phyloP scores from a whole-genome alignment of 1,140 invertebrate genomes.

The Pseudomyrmex dendroicus region DNA sequence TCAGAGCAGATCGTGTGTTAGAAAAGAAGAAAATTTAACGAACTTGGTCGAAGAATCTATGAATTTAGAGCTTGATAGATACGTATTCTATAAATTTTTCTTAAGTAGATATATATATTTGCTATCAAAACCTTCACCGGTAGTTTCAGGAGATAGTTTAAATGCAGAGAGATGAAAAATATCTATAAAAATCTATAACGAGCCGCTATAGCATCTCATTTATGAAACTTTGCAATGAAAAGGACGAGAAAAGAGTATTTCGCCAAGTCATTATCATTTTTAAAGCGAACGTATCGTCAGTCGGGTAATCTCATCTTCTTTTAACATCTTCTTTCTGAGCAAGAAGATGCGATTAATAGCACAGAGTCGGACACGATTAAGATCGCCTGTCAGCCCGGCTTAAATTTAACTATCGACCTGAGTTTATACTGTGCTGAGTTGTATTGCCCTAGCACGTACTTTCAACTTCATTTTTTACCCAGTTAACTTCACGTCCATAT shows the following conservation, averaged over 20 bases:
- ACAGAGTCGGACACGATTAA: conserved; percentile 50
- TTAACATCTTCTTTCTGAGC: conserved; percentile 55
- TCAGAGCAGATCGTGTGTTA: neutral
- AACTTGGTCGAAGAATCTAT: neutral
- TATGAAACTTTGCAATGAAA: conserved; percentile 18
- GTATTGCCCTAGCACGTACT: conserved; percentile 24
- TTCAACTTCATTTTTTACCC: conserved; percentile 44
- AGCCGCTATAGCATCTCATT: conserved; percentile 17
- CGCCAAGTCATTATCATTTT: conserved; percentile 56
- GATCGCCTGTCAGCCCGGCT: conserved; percentile 54
- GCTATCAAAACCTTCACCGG: neutral
- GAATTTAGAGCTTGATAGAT: neutral
- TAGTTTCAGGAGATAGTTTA: neutral
- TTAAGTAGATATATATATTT: neutral
- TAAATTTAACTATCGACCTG: conserved; percentile 68
- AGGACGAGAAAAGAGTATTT: conserved; percentile 15
- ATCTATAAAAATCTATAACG: conserved; percentile 9
- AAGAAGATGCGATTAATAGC: conserved; percentile 64
- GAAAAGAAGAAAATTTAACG: conserved; percentile 1
- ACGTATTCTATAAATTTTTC: neutral
- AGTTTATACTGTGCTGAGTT: conserved; percentile 39
- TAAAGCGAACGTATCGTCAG: conserved; percentile 46
- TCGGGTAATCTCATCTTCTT: conserved; percentile 52
- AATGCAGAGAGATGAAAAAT: neutral
- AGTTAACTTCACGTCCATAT: neutral